Conservation (phyloP, 2,797 vertebrate species). For the Crenuchus spilurus region DNA sequence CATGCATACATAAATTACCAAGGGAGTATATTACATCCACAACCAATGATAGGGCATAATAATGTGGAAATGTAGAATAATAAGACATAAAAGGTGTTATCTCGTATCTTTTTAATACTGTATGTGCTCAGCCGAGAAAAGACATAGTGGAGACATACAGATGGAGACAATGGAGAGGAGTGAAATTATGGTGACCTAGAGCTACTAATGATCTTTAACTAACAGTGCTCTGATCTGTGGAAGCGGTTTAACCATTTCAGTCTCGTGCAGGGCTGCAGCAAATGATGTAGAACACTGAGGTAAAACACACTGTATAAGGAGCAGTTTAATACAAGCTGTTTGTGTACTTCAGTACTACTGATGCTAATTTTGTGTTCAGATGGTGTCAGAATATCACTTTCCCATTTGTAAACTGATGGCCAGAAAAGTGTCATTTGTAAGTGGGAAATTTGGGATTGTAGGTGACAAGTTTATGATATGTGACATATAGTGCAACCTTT, state of each 20-base stretch:
- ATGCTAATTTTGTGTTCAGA: too few relatives aligned
- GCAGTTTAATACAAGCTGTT: too few relatives aligned
- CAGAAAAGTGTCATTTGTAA: too few relatives aligned
- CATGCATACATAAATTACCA: conserved; percentile 55
- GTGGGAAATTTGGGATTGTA: too few relatives aligned
- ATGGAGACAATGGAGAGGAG: neutral
- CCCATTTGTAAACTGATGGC: too few relatives aligned
- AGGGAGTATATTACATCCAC: conserved; percentile 48
- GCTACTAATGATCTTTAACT: neutral
- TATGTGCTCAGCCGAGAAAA: neutral
- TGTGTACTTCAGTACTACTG: too few relatives aligned
- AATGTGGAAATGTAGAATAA: conserved; percentile 47
- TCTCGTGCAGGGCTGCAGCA: neutral
- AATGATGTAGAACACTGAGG: neutral
- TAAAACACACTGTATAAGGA: too few relatives aligned
- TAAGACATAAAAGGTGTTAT: conserved; percentile 43
- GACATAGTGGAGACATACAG: neutral
- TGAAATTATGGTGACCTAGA: neutral
- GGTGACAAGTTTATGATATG: too few relatives aligned
- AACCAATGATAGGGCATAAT: conserved; percentile 33
- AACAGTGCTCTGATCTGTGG: neutral
- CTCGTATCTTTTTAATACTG: conserved; percentile 28
- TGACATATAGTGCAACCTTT: too few relatives aligned
- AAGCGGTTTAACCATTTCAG: neutral
- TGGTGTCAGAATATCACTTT: too few relatives aligned